phyloP scores from a whole-genome alignment of 2,113 vertebrate genomes.

The Cyanoramphus novaezelandiae region DNA sequence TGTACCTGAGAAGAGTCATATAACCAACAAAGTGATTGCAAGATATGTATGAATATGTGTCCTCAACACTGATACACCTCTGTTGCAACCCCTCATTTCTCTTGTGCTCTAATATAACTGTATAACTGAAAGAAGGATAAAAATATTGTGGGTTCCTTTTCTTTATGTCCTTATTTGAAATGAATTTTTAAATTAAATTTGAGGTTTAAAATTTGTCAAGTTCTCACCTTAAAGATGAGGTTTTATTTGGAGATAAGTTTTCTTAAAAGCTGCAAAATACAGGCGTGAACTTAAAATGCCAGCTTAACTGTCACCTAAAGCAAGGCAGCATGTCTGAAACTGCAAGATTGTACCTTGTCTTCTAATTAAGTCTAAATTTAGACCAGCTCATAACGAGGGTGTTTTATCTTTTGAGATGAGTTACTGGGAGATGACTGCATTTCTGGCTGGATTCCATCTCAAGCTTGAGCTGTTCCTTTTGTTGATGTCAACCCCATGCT shows the following conservation, averaged over 20 bases:
- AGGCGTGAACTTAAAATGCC: background rate
- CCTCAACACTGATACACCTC: background rate
- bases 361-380: slow-evolving; percentile 58
- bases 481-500: slow-evolving; percentile 8
- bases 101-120: background rate
- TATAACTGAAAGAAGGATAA: background rate
- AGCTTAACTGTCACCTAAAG: slow-evolving; percentile 14
- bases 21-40: background rate
- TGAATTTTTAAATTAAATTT: background rate
- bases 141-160: background rate
- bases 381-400: background rate
- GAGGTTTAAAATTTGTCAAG: background rate
- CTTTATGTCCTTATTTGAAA: background rate
- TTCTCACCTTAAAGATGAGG: background rate
- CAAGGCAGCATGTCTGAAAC: background rate
- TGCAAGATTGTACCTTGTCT: background rate
- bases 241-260: background rate
- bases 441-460: slow-evolving; percentile 36
- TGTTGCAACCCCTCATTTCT: background rate
- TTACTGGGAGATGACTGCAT: slow-evolving; percentile 40
- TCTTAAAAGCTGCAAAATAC: background rate
- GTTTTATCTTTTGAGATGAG: slow-evolving; percentile 37
- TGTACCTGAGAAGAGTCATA: background rate
- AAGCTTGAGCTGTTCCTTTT: slow-evolving; percentile 45
- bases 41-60: background rate